Evolutionary conservation across 2,888 invertebrate genomes (phyloP).

Genomic region (Bibio marci): DNA sequence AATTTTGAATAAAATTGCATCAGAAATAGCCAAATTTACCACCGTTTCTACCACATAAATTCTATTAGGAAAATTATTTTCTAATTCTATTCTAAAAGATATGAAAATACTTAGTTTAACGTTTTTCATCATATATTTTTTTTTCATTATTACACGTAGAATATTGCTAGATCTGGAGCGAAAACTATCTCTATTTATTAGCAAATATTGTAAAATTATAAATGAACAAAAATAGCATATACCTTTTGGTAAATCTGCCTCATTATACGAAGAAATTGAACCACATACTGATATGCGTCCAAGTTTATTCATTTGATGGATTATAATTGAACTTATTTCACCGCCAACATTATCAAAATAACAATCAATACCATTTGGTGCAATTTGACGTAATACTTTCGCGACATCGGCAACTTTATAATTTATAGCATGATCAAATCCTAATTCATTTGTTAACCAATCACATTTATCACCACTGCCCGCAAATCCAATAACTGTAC

Average conservation of each 20-base stretch:
- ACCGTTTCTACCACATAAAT: too few relatives aligned
- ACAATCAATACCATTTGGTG: conserved; percentile 53
- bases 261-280: conserved; percentile 3
- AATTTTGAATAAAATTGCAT: too few relatives aligned
- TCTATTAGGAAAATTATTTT: too few relatives aligned
- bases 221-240: background rate
- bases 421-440: conserved; percentile 52
- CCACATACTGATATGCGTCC: conserved; percentile 2
- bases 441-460: conserved; percentile 45
- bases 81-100: too few relatives aligned
- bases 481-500: conserved; percentile 51
- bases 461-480: conserved; percentile 52
- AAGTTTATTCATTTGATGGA: background rate
- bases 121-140: too few relatives aligned
- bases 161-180: too few relatives aligned
- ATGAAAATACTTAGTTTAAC: too few relatives aligned
- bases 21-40: too few relatives aligned
- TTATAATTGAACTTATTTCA: conserved; percentile 1
- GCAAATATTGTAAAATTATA: background rate
- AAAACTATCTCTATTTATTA: too few relatives aligned
- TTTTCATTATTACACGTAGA: too few relatives aligned
- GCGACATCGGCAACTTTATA: conserved; percentile 44
- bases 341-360: conserved; percentile 51
- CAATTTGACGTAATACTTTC: conserved; percentile 38
- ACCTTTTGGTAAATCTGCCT: background rate